Percentiles rank a stretch among this genome's conserved stretches.
phyloP scores from a whole-genome alignment of 2,797 vertebrate species.

The Morelia viridis region DNA sequence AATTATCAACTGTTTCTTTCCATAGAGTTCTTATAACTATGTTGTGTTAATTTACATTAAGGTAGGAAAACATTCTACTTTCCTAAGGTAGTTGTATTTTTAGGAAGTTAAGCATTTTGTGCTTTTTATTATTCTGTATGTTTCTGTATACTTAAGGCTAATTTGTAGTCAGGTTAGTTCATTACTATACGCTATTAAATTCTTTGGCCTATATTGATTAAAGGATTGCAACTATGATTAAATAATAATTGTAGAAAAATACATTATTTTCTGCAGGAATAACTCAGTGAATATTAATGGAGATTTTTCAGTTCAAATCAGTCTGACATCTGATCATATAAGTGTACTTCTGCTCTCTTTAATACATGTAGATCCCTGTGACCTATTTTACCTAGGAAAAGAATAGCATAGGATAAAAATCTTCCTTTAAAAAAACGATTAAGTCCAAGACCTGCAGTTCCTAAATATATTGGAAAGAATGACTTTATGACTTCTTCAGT shows the following conservation, averaged over 20 bases:
- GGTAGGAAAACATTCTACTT: slow-evolving; percentile 1
- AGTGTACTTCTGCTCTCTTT: slow-evolving; percentile 25
- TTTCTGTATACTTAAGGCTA: background rate
- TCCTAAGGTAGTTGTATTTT: background rate
- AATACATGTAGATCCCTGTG: background rate
- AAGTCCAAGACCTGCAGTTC: background rate
- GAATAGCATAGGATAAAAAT: background rate
- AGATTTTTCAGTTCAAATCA: background rate
- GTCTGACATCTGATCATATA: background rate
- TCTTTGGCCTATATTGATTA: background rate
- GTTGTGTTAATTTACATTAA: background rate
- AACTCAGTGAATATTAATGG: background rate
- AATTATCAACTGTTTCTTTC: background rate
- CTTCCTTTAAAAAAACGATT: background rate
- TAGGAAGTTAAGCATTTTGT: background rate
- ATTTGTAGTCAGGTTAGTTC: slow-evolving; percentile 4
- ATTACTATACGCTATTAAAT: slow-evolving; percentile 6
- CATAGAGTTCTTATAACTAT: background rate
- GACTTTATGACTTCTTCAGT: background rate
- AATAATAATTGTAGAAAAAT: background rate
- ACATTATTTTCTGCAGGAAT: background rate
- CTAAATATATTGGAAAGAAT: background rate
- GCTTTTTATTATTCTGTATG: background rate
- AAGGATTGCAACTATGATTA: slow-evolving; percentile 10
- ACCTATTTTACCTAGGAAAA: slow-evolving; percentile 1